phyloP scores from a whole-genome alignment of 2,113 vertebrate genomes.

The Eulemur rufifrons region DNA sequence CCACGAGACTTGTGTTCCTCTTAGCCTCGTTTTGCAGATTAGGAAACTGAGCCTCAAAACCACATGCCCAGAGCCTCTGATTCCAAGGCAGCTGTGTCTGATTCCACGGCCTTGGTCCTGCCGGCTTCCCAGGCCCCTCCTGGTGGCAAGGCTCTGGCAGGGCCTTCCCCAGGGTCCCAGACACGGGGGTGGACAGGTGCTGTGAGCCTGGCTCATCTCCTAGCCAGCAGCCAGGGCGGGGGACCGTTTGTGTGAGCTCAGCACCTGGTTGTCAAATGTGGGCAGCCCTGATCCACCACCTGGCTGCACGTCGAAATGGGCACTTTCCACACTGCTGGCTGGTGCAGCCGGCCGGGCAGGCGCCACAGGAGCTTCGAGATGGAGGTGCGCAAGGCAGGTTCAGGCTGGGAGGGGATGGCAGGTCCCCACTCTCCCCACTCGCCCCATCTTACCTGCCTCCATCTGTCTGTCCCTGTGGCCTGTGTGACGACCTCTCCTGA shows the following conservation, averaged over 20 bases:
- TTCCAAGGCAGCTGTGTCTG: background rate
- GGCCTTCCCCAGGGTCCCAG: background rate
- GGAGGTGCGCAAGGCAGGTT: background rate
- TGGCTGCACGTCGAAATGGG: slow-evolving; percentile 78
- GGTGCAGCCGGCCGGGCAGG: slow-evolving; percentile 64
- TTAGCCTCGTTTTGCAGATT: background rate
- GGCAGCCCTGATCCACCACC: slow-evolving; percentile 73
- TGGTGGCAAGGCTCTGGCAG: background rate
- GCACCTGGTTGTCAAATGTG: slow-evolving; percentile 82
- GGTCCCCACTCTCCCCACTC: background rate
- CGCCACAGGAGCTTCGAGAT: slow-evolving; percentile 63
- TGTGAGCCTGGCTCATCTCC: background rate
- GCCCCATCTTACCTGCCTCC: rapidly evolving
- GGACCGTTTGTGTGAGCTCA: slow-evolving; percentile 76
- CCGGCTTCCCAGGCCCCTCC: background rate
- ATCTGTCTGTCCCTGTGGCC: background rate
- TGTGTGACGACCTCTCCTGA: background rate
- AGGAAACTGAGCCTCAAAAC: background rate
- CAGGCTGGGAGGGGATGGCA: slow-evolving; percentile 18
- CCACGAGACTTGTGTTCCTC: background rate
- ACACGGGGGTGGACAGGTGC: background rate
- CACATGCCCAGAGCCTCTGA: background rate
- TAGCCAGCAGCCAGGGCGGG: background rate
- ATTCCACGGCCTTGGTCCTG: background rate
- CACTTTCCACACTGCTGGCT: slow-evolving; percentile 72